Evolutionary conservation across 2,113 vertebrate genomes (phyloP).

Genomic region (Cercocebus atys): DNA sequence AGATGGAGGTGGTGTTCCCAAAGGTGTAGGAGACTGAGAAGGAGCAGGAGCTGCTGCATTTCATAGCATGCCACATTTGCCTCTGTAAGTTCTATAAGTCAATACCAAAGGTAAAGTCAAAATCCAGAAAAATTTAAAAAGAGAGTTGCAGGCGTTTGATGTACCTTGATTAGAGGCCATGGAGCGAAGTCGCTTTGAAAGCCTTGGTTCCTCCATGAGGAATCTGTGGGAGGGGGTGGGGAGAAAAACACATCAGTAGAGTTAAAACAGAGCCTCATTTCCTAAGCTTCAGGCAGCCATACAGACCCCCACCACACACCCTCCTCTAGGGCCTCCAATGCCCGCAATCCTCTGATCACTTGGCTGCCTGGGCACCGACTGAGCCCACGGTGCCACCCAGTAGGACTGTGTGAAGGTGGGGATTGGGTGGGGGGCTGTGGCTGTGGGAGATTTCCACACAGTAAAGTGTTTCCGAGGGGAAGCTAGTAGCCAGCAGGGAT

Average conservation of each 20-base stretch:
- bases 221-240: background rate
- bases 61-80: background rate
- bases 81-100: background rate
- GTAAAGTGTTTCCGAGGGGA: background rate
- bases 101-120: background rate
- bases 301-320: accelerated
- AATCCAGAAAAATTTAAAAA: background rate
- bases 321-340: too few species aligned
- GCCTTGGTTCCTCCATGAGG: background rate
- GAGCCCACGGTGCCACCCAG: too few species aligned
- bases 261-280: background rate
- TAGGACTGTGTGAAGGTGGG: too few species aligned
- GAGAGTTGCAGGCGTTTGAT: background rate
- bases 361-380: too few species aligned
- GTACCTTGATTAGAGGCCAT: background rate
- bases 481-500: background rate
- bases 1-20: background rate
- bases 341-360: too few species aligned
- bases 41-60: background rate
- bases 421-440: too few species aligned
- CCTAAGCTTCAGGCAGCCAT: too few species aligned
- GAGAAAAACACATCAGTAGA: background rate
- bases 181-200: accelerated
- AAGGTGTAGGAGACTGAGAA: background rate
- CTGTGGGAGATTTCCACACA: accelerated